Conservation (phyloP, 2,888 invertebrate genomes). For the Callimorpha dominula region DNA sequence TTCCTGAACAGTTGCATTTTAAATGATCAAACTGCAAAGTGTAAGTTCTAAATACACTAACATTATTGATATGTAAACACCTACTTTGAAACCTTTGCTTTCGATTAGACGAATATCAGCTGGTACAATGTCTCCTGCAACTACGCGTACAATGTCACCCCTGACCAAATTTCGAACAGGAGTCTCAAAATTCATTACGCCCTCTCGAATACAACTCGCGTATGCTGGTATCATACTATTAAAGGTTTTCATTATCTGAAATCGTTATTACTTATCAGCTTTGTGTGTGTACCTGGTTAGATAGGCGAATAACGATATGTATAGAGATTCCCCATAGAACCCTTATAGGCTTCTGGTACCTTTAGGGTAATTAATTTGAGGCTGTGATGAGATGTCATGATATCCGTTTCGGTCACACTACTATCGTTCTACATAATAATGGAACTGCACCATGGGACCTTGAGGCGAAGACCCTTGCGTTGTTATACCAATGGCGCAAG, state of each 20-base stretch:
- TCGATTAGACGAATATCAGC: conserved; percentile 98
- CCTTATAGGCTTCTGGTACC: too few species aligned
- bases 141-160: conserved; percentile 95
- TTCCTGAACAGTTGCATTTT: too few species aligned
- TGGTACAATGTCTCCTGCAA: conserved; percentile 98
- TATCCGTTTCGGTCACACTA: too few species aligned
- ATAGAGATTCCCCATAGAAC: background rate
- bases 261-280: conserved; percentile 18
- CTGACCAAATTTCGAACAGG: conserved; percentile 96
- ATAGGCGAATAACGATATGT: too few species aligned
- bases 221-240: conserved; percentile 98
- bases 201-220: conserved; percentile 95
- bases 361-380: too few species aligned
- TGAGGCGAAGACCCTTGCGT: too few species aligned
- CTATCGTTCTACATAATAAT: too few species aligned
- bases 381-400: too few species aligned
- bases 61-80: background rate
- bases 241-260: conserved; percentile 98
- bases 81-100: conserved; percentile 94
- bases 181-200: conserved; percentile 91
- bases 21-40: conserved; percentile 6
- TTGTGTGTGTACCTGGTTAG: background rate
- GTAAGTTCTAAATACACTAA: background rate
- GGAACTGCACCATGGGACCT: too few species aligned
- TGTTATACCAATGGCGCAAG: too few species aligned